Conservation (phyloP, 2,113 vertebrate species). For the Bufo gargarizans region DNA sequence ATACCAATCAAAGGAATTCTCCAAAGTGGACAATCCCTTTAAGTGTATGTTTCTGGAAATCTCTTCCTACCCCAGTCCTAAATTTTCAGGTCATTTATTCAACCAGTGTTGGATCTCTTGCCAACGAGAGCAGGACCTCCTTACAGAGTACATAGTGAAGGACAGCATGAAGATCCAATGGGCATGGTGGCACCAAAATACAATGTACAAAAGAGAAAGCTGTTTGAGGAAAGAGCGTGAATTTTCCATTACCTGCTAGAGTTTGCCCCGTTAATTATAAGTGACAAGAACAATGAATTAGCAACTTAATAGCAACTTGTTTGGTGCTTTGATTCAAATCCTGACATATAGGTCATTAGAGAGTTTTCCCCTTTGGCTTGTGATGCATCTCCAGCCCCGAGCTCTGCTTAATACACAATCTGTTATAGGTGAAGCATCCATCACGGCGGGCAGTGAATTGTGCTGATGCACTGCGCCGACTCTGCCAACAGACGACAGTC, state of each 20-base stretch:
- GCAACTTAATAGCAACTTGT: slow-evolving; percentile 57
- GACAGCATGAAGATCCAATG: not conserved
- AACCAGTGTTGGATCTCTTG: not conserved
- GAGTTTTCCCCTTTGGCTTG: slow-evolving; percentile 14
- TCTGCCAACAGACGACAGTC: slow-evolving; percentile 67
- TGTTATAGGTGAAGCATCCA: slow-evolving; percentile 71
- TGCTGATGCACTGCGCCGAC: slow-evolving; percentile 70
- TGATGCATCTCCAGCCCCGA: not conserved
- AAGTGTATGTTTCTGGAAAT: no score
- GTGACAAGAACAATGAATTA: slow-evolving; percentile 55
- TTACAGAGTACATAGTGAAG: not conserved
- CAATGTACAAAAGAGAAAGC: slow-evolving; percentile 7
- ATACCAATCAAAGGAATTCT: no score
- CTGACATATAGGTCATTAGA: slow-evolving; percentile 49
- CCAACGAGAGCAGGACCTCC: not conserved
- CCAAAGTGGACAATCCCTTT: no score
- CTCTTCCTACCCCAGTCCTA: no score
- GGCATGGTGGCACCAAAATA: not conserved
- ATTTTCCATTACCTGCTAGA: slow-evolving; percentile 25
- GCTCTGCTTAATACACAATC: slow-evolving; percentile 57
- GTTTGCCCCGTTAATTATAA: slow-evolving; percentile 52
- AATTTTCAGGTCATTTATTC: not conserved
- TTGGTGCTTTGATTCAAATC: slow-evolving; percentile 38
- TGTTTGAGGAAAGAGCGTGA: slow-evolving; percentile 19
- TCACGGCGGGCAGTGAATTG: slow-evolving; percentile 62